Evolutionary conservation across 2,888 invertebrate species (phyloP).

Genomic region (Allygus modestus): DNA sequence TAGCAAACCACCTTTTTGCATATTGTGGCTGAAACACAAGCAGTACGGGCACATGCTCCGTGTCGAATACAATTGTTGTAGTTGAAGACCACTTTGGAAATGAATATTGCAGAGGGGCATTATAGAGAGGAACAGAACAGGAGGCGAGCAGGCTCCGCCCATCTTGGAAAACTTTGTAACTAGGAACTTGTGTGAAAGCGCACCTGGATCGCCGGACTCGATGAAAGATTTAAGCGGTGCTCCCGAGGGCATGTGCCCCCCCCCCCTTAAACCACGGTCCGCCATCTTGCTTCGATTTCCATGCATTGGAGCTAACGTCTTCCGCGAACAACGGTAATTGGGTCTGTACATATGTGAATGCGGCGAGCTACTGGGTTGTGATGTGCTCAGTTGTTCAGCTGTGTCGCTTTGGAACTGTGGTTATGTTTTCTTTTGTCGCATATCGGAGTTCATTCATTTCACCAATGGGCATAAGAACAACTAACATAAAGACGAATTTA

Average conservation of each 20-base stretch:
- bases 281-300: conserved; percentile 61
- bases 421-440: no score
- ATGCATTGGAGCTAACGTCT: conserved; percentile 34
- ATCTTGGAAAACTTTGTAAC: conserved; percentile 58
- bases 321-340: neutral
- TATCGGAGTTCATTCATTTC: no score
- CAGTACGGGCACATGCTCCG: no score
- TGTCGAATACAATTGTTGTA: neutral
- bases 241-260: conserved; percentile 43
- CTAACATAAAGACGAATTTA: no score
- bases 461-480: no score
- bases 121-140: conserved; percentile 1
- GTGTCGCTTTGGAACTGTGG: no score
- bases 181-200: conserved; percentile 60
- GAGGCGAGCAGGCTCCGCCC: conserved; percentile 44
- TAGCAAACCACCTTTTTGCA: no score
- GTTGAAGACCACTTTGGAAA: conserved; percentile 38
- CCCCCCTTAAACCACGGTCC: neutral
- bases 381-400: no score
- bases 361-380: neutral
- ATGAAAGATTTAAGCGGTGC: conserved; percentile 60
- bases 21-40: no score
- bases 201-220: conserved; percentile 61
- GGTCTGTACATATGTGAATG: conserved; percentile 12
- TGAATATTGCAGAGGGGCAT: conserved; percentile 48